Conservation (phyloP, 2,888 invertebrate genomes). For the Tachystola acroxantha region DNA sequence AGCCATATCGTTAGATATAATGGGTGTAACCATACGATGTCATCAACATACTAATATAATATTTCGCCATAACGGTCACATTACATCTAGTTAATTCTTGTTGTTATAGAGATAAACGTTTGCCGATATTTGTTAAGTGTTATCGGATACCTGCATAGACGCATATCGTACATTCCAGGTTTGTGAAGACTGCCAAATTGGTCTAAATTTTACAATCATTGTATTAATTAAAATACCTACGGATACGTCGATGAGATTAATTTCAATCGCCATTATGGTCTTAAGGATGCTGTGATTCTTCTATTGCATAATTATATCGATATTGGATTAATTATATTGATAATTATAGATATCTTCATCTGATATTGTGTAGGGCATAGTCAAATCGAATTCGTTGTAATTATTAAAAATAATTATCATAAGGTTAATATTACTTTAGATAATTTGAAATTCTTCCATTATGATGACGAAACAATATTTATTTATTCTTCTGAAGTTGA, state of each 20-base stretch:
- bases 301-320: conserved; percentile 74
- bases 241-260: conserved; percentile 73
- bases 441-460: conserved; percentile 70
- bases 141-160: conserved; percentile 75
- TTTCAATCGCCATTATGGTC: conserved; percentile 75
- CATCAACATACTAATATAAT: too few species aligned
- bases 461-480: conserved; percentile 46
- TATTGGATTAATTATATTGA: conserved; percentile 54
- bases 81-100: conserved; percentile 59
- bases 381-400: conserved; percentile 73
- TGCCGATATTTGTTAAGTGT: conserved; percentile 70
- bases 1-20: not conserved
- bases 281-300: conserved; percentile 78
- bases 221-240: conserved; percentile 66
- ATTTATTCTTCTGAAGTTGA: conserved; percentile 55
- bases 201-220: conserved; percentile 77
- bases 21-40: conserved; percentile 13
- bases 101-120: conserved; percentile 71
- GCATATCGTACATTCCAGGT: conserved; percentile 79
- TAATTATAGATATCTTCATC: conserved; percentile 64
- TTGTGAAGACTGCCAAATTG: conserved; percentile 78
- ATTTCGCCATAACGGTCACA: conserved; percentile 50
- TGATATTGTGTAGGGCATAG: conserved; percentile 73
- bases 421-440: conserved; percentile 64
- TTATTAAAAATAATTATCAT: conserved; percentile 52